Evolutionary conservation across 2,113 vertebrate genomes (phyloP).

Genomic region (Entomyzon cyanotis): DNA sequence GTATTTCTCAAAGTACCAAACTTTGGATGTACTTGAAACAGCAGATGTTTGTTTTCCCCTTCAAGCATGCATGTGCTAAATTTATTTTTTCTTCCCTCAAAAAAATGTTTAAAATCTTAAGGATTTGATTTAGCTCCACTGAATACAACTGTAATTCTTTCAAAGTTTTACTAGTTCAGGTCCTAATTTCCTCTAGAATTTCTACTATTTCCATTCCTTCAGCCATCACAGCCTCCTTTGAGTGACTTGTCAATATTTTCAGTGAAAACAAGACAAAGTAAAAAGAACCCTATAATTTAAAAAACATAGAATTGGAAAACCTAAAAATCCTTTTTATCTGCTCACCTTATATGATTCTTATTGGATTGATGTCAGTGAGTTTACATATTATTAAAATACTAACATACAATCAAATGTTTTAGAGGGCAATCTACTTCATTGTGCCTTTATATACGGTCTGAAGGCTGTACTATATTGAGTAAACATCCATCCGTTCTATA

Average conservation of each 20-base stretch:
- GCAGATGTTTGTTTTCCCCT: neutral
- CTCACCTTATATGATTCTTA: neutral
- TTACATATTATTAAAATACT: neutral
- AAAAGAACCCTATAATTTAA: neutral
- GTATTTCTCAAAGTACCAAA: neutral
- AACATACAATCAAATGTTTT: neutral
- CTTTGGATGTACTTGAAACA: slow-evolving; percentile 19
- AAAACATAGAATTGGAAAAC: neutral
- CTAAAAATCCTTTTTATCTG: neutral
- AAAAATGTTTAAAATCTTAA: neutral
- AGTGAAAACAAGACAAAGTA: neutral
- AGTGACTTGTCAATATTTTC: neutral
- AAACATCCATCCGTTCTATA: neutral
- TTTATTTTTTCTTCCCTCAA: neutral
- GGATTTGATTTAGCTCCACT: neutral
- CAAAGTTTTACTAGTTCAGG: neutral
- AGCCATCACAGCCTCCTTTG: neutral
- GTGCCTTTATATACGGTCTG: neutral
- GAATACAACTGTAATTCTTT: neutral
- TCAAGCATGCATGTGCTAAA: neutral
- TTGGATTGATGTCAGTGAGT: neutral
- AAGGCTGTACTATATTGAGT: neutral
- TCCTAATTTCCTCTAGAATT: neutral
- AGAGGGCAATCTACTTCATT: neutral
- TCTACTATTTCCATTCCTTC: neutral